phyloP scores from a whole-genome alignment of 2,888 invertebrate species.

The Teinopalpus imperialis region DNA sequence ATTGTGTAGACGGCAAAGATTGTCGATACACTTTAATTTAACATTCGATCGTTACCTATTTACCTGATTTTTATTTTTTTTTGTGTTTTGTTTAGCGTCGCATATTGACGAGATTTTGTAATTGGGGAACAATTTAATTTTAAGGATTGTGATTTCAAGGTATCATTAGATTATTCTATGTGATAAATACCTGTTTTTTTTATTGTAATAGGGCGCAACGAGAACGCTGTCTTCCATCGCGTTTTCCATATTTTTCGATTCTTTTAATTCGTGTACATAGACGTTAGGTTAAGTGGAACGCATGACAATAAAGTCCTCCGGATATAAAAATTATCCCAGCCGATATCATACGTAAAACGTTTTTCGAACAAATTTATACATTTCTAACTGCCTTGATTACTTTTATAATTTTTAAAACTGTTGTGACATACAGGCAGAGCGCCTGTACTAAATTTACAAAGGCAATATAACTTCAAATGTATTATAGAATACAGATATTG shows the following conservation, averaged over 20 bases:
- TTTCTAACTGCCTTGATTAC: constrained; percentile 40
- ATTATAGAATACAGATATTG: constrained; percentile 23
- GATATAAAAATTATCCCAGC: constrained; percentile 45
- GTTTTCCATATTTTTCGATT: constrained; percentile 58
- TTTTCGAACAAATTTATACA: constrained; percentile 60
- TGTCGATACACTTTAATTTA: constrained; percentile 70
- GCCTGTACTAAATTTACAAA: constrained; percentile 54
- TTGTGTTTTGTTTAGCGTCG: constrained; percentile 60
- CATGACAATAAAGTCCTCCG: constrained; percentile 66
- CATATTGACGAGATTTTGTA: constrained; percentile 59
- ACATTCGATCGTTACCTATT: constrained; percentile 75
- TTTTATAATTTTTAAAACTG: constrained; percentile 50
- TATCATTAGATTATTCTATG: constrained; percentile 72
- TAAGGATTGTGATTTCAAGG: constrained; percentile 77
- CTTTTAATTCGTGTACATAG: constrained; percentile 55
- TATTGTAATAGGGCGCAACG: constrained; percentile 52
- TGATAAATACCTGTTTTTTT: constrained; percentile 68
- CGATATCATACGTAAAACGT: constrained; percentile 51
- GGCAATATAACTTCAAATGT: constrained; percentile 37
- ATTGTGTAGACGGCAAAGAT: constrained; percentile 58
- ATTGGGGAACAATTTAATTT: constrained; percentile 78
- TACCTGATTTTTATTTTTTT: constrained; percentile 72
- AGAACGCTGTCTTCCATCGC: constrained; percentile 74
- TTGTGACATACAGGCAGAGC: constrained; percentile 57
- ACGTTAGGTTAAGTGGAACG: constrained; percentile 53